Conservation (phyloP, 2,113 vertebrate genomes). For the Pelobates fuscus region DNA sequence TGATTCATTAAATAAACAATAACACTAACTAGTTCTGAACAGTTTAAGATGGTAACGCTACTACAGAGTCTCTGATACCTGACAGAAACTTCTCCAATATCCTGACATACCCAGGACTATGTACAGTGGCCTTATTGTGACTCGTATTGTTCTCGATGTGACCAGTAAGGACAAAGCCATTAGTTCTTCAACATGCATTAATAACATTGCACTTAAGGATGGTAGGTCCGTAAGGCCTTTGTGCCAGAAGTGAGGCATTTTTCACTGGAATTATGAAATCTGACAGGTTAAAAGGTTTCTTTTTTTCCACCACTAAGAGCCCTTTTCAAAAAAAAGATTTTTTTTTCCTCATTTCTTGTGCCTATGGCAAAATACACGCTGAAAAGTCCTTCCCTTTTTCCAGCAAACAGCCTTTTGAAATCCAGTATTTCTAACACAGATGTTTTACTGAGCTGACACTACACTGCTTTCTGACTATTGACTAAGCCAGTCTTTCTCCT, state of each 20-base stretch:
- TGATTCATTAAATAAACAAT: no score
- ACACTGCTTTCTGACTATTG: background rate
- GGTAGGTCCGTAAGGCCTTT: conserved; percentile 47
- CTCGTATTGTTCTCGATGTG: conserved; percentile 36
- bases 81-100: no score
- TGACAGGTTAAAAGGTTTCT: conserved; percentile 50
- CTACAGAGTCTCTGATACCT: no score
- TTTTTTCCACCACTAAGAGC: conserved; percentile 16
- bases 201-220: conserved; percentile 49
- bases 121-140: conserved; percentile 22
- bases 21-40: no score
- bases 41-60: no score
- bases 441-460: conserved; percentile 6
- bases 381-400: background rate
- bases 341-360: conserved; percentile 11
- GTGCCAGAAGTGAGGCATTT: conserved; percentile 51
- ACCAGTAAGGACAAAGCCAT: conserved; percentile 45
- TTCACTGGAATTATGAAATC: conserved; percentile 49
- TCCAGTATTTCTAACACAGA: background rate
- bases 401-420: conserved; percentile 22
- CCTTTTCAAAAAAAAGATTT: conserved; percentile 11
- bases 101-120: conserved; percentile 1
- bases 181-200: conserved; percentile 42
- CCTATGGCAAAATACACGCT: conserved; percentile 39
- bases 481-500: background rate